These are phyloP conservation scores for Ephialtes manifestator DNA, from an alignment of 2,888 invertebrate species.

Conservation along the genomic window DNA sequence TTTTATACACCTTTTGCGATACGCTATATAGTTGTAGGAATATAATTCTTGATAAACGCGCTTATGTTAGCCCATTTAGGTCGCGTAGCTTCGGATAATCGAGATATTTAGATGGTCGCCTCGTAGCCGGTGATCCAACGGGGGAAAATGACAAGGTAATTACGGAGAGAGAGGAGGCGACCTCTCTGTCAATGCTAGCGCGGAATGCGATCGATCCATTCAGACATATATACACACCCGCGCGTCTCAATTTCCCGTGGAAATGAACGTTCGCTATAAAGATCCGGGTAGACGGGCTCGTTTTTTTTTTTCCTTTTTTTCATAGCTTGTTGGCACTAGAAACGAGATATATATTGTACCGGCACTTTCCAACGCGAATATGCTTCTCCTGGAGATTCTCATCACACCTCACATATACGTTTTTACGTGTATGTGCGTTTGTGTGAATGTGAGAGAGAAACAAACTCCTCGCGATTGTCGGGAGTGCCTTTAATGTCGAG, in stretches of 20 bases:
- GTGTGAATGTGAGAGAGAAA: not conserved
- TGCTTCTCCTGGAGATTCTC: slow-evolving; percentile 11
- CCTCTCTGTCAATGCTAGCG: slow-evolving; percentile 85
- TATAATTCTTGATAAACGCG: slow-evolving; percentile 1
- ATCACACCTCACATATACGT: slow-evolving; percentile 3
- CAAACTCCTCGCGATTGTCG: slow-evolving; percentile 38
- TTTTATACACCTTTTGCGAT: not conserved
- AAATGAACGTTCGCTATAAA: slow-evolving; percentile 15
- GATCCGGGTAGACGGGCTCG: slow-evolving; percentile 27
- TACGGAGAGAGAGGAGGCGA: slow-evolving; percentile 85
- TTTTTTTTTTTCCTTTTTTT: slow-evolving; percentile 26
- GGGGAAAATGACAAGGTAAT: slow-evolving; percentile 83
- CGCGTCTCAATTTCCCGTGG: slow-evolving; percentile 6
- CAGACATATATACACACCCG: slow-evolving; percentile 21
- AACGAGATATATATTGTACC: not conserved
- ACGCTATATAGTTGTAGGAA: not conserved
- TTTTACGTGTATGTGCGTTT: not conserved
- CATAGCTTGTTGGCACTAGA: slow-evolving; percentile 24
- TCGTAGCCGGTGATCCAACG: slow-evolving; percentile 80
- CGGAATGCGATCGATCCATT: slow-evolving; percentile 63
- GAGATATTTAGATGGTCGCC: slow-evolving; percentile 73
- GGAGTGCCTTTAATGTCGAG: slow-evolving; percentile 45
- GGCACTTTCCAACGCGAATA: slow-evolving; percentile 19
- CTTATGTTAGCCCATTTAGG: not conserved
- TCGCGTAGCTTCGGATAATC: not conserved